A percentile compares a stretch with the other conserved stretches of the same genome.
phyloP scores from a whole-genome alignment of 1,140 invertebrate species.

The Plectrocnemia conspersa region DNA sequence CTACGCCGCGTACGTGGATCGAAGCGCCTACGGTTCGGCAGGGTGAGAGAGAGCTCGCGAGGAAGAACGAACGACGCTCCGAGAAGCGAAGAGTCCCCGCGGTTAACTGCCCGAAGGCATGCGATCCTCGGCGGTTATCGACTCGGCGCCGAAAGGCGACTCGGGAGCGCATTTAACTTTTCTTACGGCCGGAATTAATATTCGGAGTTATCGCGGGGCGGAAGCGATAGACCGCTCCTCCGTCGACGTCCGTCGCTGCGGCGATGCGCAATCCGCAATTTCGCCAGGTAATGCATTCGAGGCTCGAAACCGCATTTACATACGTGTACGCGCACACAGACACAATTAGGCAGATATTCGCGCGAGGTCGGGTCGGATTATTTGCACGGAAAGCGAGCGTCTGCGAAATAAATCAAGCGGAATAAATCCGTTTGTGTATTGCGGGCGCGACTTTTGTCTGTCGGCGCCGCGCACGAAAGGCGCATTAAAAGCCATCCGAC shows the following conservation, averaged over 20 bases:
- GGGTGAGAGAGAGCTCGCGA: slow-evolving; percentile 7
- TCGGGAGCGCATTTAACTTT: background rate
- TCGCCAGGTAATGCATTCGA: too few relatives aligned
- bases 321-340: too few relatives aligned
- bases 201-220: too few relatives aligned
- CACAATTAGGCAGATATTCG: too few relatives aligned
- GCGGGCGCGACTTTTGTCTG: slow-evolving; percentile 11
- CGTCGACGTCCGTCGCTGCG: too few relatives aligned
- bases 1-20: background rate
- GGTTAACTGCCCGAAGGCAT: slow-evolving; percentile 18
- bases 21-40: background rate
- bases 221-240: too few relatives aligned
- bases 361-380: too few relatives aligned
- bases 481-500: background rate
- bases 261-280: too few relatives aligned
- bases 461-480: background rate
- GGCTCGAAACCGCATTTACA: too few relatives aligned
- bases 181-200: too few relatives aligned
- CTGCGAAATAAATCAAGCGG: slow-evolving; percentile 15
- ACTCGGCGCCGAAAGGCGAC: background rate
- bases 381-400: background rate
- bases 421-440: slow-evolving; percentile 12
- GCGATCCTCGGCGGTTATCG: slow-evolving; percentile 7
- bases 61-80: slow-evolving; percentile 22
- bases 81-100: slow-evolving; percentile 22